Base-by-base conservation (phyloP, 2,888 invertebrate species). In the Margaritifera margaritifera region DNA sequence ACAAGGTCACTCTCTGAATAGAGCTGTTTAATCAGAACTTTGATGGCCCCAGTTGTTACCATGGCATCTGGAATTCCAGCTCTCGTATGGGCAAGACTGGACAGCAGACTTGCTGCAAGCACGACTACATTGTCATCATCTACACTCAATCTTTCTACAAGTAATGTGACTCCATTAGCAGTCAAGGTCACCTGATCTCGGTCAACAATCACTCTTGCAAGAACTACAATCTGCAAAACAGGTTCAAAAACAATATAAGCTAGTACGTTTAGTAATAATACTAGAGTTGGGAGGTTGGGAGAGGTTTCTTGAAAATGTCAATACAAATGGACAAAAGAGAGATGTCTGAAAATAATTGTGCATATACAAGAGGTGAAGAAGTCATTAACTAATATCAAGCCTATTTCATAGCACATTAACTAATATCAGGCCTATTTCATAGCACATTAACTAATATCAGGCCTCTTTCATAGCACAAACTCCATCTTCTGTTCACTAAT, bases 31-130 rank as follows among this genome's bases (percentile, higher is more conserved):
- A 89, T 80, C 4, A 90, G 82, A 42, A 84, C 75, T 55, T 88
- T 86, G 18, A 89, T 82, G 22, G 86, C 86, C 8, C 89, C 89
- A 1, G 85, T 80, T 22, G 89, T 88, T 22, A 89, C 79, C 87
- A 90, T 89, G 69, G 89, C 90, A 74, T 90, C 90, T 8, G 89
- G 84, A 56, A 90, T 88, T 8, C 90, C 90, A 22, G 90, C 88
- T 8, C 90, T 77, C 0, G 89, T 89, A 78, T 90, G 89, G 6
- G 89, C 87, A 42, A 90, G 79, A 75, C 89, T 89, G 18, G 89
- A 87, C 55, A 90, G 74, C 1, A 88, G 80, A 72, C 88, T 86
- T 57, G 84, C 82, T 56, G 88, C 82, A 6, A 88, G 74, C n/a
- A 89, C 87, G 4, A 88, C 76, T 19, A 86, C 86, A 69, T 89